These are phyloP conservation scores for Micromesistius poutassou DNA, from an alignment of 2,797 vertebrate genomes.

Conservation along the genomic window DNA sequence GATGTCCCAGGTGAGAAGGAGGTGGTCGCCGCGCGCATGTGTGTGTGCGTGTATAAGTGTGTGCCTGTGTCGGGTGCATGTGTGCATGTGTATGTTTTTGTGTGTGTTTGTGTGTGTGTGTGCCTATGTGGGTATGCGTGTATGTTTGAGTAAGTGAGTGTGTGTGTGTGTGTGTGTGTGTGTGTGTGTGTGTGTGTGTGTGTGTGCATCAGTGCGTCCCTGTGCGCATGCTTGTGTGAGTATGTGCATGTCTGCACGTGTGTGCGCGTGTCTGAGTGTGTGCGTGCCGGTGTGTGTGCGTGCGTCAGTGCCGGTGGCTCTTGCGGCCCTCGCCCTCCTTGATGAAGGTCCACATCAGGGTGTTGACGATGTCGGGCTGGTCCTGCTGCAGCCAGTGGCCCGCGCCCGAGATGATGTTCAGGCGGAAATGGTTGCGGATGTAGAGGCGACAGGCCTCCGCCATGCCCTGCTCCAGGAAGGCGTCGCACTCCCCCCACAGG, in stretches of 20 bases:
- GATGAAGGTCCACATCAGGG: conserved; percentile 97
- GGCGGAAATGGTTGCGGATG: conserved; percentile 91
- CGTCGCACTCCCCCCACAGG: conserved; percentile 93
- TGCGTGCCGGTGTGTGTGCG: conserved; percentile 4
- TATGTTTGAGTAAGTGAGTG: conserved; percentile 1
- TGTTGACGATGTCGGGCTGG: conserved; percentile 95
- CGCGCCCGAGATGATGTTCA: conserved; percentile 91
- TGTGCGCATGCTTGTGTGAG: too few species aligned
- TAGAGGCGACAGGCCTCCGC: conserved; percentile 90
- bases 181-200: conserved; percentile 11
- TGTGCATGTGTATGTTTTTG: too few species aligned
- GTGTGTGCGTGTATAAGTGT: background rate
- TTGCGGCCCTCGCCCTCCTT: conserved; percentile 89
- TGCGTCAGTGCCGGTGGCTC: conserved; percentile 74
- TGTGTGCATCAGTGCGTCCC: too few species aligned
- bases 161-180: conserved; percentile 8
- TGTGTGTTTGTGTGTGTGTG: too few species aligned
- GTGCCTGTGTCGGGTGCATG: conserved; percentile 4
- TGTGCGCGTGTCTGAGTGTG: too few species aligned
- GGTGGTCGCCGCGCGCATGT: conserved; percentile 15
- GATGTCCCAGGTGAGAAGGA: conserved; percentile 60
- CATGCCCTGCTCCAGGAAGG: conserved; percentile 94
- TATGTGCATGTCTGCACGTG: too few species aligned
- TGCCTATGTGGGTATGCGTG: too few species aligned
- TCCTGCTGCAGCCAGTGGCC: conserved; percentile 99